Base-by-base conservation (phyloP, 2,797 vertebrate species). In the Strix occidentalis region DNA sequence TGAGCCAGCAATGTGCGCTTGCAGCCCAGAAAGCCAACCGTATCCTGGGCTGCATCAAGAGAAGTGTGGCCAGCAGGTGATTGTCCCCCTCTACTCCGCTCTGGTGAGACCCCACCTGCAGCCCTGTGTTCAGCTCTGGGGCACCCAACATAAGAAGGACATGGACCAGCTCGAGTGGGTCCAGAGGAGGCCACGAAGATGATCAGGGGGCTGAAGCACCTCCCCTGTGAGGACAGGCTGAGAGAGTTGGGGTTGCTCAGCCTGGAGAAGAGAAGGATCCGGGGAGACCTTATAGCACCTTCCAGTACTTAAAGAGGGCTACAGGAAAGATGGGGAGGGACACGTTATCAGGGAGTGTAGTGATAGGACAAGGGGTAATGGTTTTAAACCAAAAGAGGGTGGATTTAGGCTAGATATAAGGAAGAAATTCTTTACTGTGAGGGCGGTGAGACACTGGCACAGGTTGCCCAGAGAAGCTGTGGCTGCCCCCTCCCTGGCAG, bases 1-100 rank as follows among this genome's bases (percentile, higher is more conserved):
- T 1, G 13, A 80, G 26, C 31, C 2, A 0, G 46, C 26, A 53
- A 21, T 2, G 5, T 0, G 0, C 3, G 4, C 26, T 28, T 28
- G 54, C 39, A 69, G 35, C 12, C 33, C 63, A 63, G 69, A 68
- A 86, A 75, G 63, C 35, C 35, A 39, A 12, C 9, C 4, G 3
- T 9, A 63, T 18, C 24, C 43, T 37, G 11, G 63, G 35, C 35
- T 54, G 28, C 23, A 9, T 14, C 43, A 72, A 9, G 58, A 63
- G 64, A 20, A 46, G 45, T 46, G 45, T 17, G 45, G 18, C 45
- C 45, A 46, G 37, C 18, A 63, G 28, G 28, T 43, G 6, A 51
- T 50, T 81, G n/a, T 79, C 3, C 41, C 5, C 1, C 53, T 72
- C 39, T 23, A 10, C 19, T 68, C 63, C 13, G 2, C 60, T 71